Evolutionary conservation across 2,888 invertebrate species (phyloP).

Genomic region (Schizaphis graminum): DNA sequence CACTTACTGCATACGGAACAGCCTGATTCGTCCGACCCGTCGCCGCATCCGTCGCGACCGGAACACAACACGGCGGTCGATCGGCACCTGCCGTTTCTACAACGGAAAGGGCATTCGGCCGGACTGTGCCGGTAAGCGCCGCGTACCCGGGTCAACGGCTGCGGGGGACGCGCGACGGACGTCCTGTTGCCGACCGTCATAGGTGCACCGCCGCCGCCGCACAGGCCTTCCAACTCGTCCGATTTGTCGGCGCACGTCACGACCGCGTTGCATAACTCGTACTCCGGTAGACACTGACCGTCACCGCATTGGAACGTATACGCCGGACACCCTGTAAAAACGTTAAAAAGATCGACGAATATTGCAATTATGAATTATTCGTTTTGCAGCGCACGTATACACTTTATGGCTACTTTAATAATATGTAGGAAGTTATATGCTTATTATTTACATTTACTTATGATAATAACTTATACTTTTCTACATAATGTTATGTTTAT

Average conservation of each 20-base stretch:
- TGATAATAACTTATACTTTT: too few species aligned
- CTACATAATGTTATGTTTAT: too few species aligned
- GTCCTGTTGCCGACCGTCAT: conserved; percentile 70
- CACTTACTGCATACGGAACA: conserved; percentile 85
- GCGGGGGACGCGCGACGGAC: conserved; percentile 68
- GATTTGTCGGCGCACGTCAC: conserved; percentile 89
- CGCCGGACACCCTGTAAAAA: conserved; percentile 77
- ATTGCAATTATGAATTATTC: neutral
- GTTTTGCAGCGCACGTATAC: neutral
- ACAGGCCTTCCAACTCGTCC: conserved; percentile 87
- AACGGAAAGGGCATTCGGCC: conserved; percentile 83
- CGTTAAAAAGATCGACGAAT: neutral
- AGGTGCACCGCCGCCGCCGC: conserved; percentile 73
- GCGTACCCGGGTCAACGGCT: conserved; percentile 65
- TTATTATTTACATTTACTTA: neutral
- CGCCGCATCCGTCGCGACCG: conserved; percentile 91
- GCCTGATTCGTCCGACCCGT: conserved; percentile 87
- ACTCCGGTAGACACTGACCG: conserved; percentile 89
- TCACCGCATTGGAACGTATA: conserved; percentile 88
- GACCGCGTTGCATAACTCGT: conserved; percentile 92
- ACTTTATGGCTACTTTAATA: neutral
- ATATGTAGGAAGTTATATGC: neutral
- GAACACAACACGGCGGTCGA: conserved; percentile 92
- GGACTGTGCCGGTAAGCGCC: conserved; percentile 60
- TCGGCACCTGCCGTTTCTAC: conserved; percentile 88